Percentiles rank a stretch among this genome's conserved stretches.
phyloP scores from a whole-genome alignment of 2,888 invertebrate species.

The Gymnoscelis rufifasciata region DNA sequence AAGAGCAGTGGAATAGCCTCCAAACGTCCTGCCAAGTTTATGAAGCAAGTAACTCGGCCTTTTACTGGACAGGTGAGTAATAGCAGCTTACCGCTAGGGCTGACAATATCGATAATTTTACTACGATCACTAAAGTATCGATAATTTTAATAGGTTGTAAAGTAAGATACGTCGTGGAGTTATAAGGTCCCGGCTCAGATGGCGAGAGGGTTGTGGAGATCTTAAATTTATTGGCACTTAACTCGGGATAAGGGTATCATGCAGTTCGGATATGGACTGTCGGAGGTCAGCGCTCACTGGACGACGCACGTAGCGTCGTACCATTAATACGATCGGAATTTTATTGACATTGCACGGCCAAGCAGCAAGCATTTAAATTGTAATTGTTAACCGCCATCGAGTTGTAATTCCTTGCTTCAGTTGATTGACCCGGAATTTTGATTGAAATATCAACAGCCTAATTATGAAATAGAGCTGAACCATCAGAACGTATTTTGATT shows the following conservation, averaged over 20 bases:
- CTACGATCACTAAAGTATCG: background rate
- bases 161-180: conserved; percentile 1
- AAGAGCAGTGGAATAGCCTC: conserved; percentile 16
- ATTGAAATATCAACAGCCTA: background rate
- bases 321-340: too few relatives aligned
- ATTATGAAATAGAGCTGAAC: background rate
- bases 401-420: background rate
- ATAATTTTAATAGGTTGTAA: conserved; percentile 8
- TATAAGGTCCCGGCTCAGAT: background rate
- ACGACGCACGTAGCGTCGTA: too few relatives aligned
- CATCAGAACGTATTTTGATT: conserved; percentile 1
- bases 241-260: background rate
- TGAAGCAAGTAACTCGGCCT: conserved; percentile 26
- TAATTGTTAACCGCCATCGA: background rate
- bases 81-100: conserved; percentile 9
- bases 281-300: background rate
- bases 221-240: background rate
- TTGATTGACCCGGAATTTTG: background rate
- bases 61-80: conserved; percentile 23
- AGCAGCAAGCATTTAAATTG: background rate
- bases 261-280: background rate
- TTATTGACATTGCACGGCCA: background rate
- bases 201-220: background rate
- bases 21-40: conserved; percentile 23
- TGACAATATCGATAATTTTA: conserved; percentile 8